Evolutionary conservation across 2,888 invertebrate genomes (phyloP), one percentile per base, ranked within the genome.

Genomic region (Lordiphosa fenestrarum): DNA sequence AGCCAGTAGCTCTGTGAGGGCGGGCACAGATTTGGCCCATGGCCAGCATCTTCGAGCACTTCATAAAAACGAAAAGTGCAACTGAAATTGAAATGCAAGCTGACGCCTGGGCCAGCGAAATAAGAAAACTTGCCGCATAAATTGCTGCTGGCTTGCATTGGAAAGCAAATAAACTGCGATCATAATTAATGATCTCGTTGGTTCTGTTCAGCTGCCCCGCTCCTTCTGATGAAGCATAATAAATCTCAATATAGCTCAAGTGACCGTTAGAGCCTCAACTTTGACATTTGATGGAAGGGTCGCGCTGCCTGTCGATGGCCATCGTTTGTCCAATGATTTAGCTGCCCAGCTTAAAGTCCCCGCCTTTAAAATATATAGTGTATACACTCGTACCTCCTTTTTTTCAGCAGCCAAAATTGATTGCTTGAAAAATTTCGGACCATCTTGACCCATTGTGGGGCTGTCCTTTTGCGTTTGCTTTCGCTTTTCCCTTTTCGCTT

Each of bases 241-340:
- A 84, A 84, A 84, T 81, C 80, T 84, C 73, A 81, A 81, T 81
- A 81, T 68, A 84, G 68, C 73, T 74, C 68, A 74, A 77, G 84
- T 77, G 74, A 72, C 71, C 76, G 73, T 73, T 63, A 66, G 63
- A 73, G 56, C 70, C 72, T 70, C 66, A 80, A 63, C 81, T 77
- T 81, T 81, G 80, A 66, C 84, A 84, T 71, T 77, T 84, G 78
- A 84, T 71, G 71, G 73, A 74, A 62, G 59, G 71, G 69, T 69
- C 72, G 76, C 62, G 56, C 54, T 58, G 56, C 53, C 53, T 55
- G 59, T 44, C 44, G 15, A 44, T 44, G 30, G 15, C 44, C 30
- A 44, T 44, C 44, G 44, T 44, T 44, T 44, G 33, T 44, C 30
- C 13, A 30, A 10, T 30, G 30, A 30, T 30, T 30, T 30, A 36